phyloP scores from a whole-genome alignment of 2,888 invertebrate genomes.

The Apodemia hepburni region DNA sequence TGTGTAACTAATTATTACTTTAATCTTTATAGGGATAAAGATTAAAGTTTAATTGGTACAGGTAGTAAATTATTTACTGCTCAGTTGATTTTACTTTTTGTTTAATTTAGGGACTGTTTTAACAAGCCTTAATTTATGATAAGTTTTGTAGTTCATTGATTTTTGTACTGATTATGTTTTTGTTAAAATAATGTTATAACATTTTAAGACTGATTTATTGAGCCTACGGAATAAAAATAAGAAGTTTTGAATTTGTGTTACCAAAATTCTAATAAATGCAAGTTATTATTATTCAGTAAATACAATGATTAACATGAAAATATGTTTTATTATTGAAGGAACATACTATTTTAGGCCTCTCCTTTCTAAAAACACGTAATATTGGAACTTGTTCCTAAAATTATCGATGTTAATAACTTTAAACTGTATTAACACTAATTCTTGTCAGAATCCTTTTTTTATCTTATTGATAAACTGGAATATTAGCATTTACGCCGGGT shows the following conservation, averaged over 20 bases:
- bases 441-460: slow-evolving; percentile 9
- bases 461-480: slow-evolving; percentile 13
- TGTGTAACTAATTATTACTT: slow-evolving; percentile 9
- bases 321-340: background rate
- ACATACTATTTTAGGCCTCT: slow-evolving; percentile 10
- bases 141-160: no score
- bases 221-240: no score
- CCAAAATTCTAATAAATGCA: slow-evolving; percentile 3
- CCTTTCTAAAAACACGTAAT: slow-evolving; percentile 12
- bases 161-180: no score
- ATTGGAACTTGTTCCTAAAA: slow-evolving; percentile 17
- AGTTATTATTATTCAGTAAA: slow-evolving; percentile 1
- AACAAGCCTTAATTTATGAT: background rate
- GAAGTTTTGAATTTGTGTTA: background rate
- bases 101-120: slow-evolving; percentile 4
- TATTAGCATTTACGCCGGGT: background rate
- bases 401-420: slow-evolving; percentile 12
- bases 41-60: background rate
- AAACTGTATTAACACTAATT: slow-evolving; percentile 15
- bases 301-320: slow-evolving; percentile 4
- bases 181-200: slow-evolving; percentile 8
- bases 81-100: background rate
- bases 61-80: background rate
- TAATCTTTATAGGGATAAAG: slow-evolving; percentile 4
- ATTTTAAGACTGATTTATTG: slow-evolving; percentile 13